A percentile compares a stretch with the other conserved stretches of the same genome.
Conservation (phyloP, 1,140 invertebrate genomes). For the Cheumatopsyche charites region DNA sequence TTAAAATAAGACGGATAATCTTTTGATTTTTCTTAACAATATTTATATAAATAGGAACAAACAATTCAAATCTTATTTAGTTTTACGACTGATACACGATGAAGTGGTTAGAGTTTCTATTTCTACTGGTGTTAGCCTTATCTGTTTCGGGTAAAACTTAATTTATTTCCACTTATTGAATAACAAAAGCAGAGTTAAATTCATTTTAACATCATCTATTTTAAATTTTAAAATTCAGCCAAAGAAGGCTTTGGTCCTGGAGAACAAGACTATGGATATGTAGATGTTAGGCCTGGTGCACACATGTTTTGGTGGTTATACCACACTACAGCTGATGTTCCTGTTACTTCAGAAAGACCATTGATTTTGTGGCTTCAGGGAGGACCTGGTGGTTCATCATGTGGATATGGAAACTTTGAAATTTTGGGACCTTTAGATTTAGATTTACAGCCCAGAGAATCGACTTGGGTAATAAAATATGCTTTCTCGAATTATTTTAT, state of each 20-base stretch:
- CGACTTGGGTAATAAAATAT: slow-evolving; percentile 77
- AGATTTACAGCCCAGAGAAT: slow-evolving; percentile 68
- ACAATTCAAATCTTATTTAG: neutral
- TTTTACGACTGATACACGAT: neutral
- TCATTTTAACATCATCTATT: neutral
- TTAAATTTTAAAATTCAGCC: slow-evolving; percentile 25
- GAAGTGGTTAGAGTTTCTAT: slow-evolving; percentile 9
- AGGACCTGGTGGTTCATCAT: slow-evolving; percentile 76
- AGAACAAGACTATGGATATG: slow-evolving; percentile 56
- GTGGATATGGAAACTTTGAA: slow-evolving; percentile 79
- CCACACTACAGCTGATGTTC: slow-evolving; percentile 67
- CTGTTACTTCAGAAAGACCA: slow-evolving; percentile 66
- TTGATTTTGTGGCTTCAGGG: slow-evolving; percentile 82
- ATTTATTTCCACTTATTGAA: neutral
- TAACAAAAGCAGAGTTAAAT: no score
- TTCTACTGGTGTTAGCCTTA: neutral
- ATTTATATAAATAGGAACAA: slow-evolving; percentile 6
- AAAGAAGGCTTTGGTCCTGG: slow-evolving; percentile 51
- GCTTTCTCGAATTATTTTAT: neutral
- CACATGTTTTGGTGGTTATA: slow-evolving; percentile 84
- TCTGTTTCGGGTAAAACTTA: neutral
- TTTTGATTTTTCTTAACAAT: no score
- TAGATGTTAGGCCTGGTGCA: slow-evolving; percentile 72
- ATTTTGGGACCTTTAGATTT: slow-evolving; percentile 76
- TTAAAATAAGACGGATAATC: no score